Evolutionary conservation across 2,888 invertebrate genomes (phyloP).

Genomic region (Steinernema carpocapsae): DNA sequence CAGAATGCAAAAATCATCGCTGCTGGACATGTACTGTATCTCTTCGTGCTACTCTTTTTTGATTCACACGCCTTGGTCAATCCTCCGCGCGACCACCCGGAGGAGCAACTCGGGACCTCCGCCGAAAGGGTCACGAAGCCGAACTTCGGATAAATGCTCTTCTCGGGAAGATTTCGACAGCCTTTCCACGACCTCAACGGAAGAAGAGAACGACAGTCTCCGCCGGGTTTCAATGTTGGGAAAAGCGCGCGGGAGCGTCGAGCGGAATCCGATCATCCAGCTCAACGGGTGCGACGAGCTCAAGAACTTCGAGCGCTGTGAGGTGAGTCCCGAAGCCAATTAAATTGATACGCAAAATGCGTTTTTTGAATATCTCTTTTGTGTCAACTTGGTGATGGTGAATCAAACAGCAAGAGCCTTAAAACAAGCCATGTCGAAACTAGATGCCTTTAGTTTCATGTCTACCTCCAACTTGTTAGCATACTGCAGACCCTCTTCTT

Average conservation of each 20-base stretch:
- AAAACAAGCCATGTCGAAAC: no score
- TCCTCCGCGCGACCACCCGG: constrained; percentile 1
- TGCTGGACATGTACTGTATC: constrained; percentile 13
- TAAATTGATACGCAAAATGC: neutral
- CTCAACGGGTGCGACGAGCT: constrained; percentile 9
- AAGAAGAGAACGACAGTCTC: constrained; percentile 3
- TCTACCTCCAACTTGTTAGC: no score
- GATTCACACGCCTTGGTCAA: neutral
- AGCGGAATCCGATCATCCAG: constrained; percentile 7
- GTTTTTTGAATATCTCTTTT: no score
- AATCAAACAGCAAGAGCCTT: no score
- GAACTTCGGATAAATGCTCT: neutral
- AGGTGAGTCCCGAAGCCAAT: constrained; percentile 5
- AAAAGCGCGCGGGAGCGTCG: neutral
- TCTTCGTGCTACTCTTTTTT: constrained; percentile 18
- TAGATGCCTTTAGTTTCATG: no score
- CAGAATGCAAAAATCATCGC: neutral
- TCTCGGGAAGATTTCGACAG: neutral
- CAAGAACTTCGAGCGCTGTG: constrained; percentile 12
- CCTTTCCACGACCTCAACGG: neutral
- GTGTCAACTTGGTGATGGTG: no score
- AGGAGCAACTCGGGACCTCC: neutral
- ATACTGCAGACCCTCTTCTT: no score
- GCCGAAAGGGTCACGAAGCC: neutral
- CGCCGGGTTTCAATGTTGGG: neutral